Conservation (phyloP, 2,797 vertebrate species). For the Epinephelus malabaricus region DNA sequence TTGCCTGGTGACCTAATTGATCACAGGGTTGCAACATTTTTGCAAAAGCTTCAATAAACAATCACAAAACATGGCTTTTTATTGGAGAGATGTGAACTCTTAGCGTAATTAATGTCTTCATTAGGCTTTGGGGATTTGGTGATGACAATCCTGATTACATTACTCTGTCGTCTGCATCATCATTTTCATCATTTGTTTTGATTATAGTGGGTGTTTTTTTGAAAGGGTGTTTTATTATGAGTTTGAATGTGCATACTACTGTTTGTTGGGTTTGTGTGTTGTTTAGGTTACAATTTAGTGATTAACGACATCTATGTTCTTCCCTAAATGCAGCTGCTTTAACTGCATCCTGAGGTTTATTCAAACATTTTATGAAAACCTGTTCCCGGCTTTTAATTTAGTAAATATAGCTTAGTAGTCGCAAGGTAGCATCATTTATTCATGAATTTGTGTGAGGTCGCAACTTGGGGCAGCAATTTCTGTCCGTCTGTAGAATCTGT, state of each 20-base stretch:
- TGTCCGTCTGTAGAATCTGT: slow-evolving; percentile 7
- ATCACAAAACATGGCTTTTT: slow-evolving; percentile 44
- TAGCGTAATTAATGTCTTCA: slow-evolving; percentile 64
- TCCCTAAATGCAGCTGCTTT: slow-evolving; percentile 7
- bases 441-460: slow-evolving; percentile 9
- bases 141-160: slow-evolving; percentile 41
- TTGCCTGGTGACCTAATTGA: slow-evolving; percentile 62
- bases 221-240: slow-evolving; percentile 7
- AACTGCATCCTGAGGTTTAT: slow-evolving; percentile 13
- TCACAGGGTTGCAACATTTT: slow-evolving; percentile 52
- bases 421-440: background rate
- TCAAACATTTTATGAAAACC: slow-evolving; percentile 7
- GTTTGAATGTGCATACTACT: slow-evolving; percentile 8
- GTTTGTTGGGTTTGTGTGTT: background rate
- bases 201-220: slow-evolving; percentile 31
- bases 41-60: slow-evolving; percentile 62
- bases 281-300: slow-evolving; percentile 21
- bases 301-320: slow-evolving; percentile 16
- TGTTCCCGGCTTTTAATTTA: background rate
- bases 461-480: slow-evolving; percentile 2
- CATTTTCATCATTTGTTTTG: slow-evolving; percentile 41
- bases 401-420: background rate
- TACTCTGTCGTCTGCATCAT: slow-evolving; percentile 10
- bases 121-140: slow-evolving; percentile 42
- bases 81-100: slow-evolving; percentile 45